Conservation (phyloP, 2,797 vertebrate species). For the Kryptopterus vitreolus region DNA sequence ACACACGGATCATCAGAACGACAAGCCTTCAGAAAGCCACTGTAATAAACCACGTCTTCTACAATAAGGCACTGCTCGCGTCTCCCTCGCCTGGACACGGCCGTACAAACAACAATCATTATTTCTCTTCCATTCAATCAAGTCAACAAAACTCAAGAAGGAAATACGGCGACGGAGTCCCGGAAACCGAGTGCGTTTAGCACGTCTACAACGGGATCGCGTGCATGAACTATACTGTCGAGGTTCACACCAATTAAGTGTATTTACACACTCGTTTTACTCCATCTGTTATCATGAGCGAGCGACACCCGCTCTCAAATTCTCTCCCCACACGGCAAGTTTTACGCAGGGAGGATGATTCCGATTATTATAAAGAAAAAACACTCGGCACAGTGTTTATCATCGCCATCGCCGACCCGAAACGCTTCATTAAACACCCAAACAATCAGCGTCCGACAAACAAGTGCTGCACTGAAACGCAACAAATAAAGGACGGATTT, state of each 20-base stretch:
- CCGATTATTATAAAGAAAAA: no score
- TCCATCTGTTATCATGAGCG: slow-evolving; percentile 2
- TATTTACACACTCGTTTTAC: slow-evolving; percentile 22
- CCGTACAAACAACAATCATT: neutral
- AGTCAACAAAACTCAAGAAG: slow-evolving; percentile 23
- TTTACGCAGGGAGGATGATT: no score
- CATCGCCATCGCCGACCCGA: no score
- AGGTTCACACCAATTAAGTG: slow-evolving; percentile 45
- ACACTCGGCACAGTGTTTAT: no score
- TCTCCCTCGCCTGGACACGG: slow-evolving; percentile 43
- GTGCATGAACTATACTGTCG: slow-evolving; percentile 43
- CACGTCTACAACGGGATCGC: slow-evolving; percentile 26
- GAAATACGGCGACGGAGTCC: no score
- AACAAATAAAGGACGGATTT: no score
- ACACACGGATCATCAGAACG: slow-evolving; percentile 1
- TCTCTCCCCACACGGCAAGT: neutral
- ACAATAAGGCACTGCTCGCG: slow-evolving; percentile 56
- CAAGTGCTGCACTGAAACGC: no score
- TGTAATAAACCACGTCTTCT: slow-evolving; percentile 36
- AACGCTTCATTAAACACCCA: no score
- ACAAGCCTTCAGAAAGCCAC: slow-evolving; percentile 32
- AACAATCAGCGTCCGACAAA: no score
- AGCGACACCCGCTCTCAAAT: neutral
- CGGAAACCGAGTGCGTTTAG: slow-evolving; percentile 29
- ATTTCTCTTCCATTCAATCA: slow-evolving; percentile 32